Evolutionary conservation across 2,797 vertebrate genomes (phyloP).

Genomic region (Myripristis jacobus): DNA sequence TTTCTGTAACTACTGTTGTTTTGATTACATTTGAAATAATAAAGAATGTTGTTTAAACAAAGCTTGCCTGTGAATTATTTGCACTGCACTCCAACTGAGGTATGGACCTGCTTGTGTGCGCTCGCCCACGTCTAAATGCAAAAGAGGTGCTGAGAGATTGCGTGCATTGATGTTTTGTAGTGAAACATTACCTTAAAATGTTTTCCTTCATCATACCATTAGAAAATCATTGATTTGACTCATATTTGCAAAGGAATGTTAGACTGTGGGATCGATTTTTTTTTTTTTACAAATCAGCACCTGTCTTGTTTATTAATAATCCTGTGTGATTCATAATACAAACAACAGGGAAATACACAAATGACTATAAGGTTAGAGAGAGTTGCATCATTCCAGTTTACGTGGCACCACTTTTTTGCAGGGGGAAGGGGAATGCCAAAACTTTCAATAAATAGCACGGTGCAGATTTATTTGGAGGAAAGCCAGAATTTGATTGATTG

Average conservation of each 20-base stretch:
- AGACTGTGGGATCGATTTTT: not conserved
- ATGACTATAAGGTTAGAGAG: not conserved
- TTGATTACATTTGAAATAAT: constrained; percentile 87
- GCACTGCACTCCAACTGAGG: no score
- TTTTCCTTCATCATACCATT: not conserved
- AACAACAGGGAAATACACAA: not conserved
- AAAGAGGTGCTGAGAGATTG: no score
- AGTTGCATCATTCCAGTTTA: constrained; percentile 11
- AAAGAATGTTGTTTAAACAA: constrained; percentile 77
- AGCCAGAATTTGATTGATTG: no score
- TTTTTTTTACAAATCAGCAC: not conserved
- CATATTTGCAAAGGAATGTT: not conserved
- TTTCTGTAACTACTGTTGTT: constrained; percentile 85
- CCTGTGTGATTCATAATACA: not conserved
- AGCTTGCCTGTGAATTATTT: not conserved
- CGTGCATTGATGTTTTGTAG: no score
- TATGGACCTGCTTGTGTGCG: no score
- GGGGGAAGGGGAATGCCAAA: no score
- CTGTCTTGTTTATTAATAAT: constrained; percentile 4
- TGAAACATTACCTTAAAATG: not conserved
- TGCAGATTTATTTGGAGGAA: no score
- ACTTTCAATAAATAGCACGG: not conserved
- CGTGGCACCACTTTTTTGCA: no score
- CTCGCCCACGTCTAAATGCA: no score
- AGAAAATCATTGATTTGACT: not conserved